Base-by-base conservation (phyloP, 2,888 invertebrate genomes). In the Neoscelio sp. region DNA sequence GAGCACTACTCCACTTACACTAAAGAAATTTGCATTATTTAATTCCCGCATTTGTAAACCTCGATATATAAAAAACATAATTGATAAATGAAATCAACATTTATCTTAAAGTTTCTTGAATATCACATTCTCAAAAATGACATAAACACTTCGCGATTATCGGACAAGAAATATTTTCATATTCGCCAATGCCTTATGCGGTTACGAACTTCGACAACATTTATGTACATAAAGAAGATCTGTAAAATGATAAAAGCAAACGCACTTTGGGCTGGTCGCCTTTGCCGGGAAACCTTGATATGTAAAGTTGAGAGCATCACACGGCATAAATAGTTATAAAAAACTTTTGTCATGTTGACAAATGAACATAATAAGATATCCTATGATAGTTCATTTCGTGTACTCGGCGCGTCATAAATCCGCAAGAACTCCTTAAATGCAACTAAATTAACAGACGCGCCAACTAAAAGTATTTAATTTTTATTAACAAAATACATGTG, bases 301-400 rank as follows among this genome's bases (percentile, higher is more conserved):
- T 58, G 42, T 58, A 42, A 56, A 58, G 42, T 38, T 62, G 18
- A 60, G 44, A 60, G 44, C 60, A 44, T 44, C 44, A 33, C 60
- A 44, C 13, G 15, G 20, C 33, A 30, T 38, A 44, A 44, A 44
- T n/a, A 33, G 17, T 30, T 30, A 44, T 13, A 28, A 60, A 20
- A 33, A 38, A 8, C 7, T 15, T 20, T 12, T 28, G 33, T 20
- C 15, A 42, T 17, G 15, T 42, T 7, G 2, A 33, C 18, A 60
- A 60, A 23, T 1, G 6, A 54, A 15, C 23, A 23, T 20, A 54
- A 54, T n/a, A 15, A 28, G 18, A 7, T 20, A 42, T 17, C 10
- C 20, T 10, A 20, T 20, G n/a, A 18, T 20, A n/a, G 10, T 28
- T 28, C 28, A n/a, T 42, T 42, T 42, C 18, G 20, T 12, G 44